These are phyloP conservation scores for Nyleta sp. DNA, from an alignment of 2,888 invertebrate species.

Conservation along the genomic window DNA sequence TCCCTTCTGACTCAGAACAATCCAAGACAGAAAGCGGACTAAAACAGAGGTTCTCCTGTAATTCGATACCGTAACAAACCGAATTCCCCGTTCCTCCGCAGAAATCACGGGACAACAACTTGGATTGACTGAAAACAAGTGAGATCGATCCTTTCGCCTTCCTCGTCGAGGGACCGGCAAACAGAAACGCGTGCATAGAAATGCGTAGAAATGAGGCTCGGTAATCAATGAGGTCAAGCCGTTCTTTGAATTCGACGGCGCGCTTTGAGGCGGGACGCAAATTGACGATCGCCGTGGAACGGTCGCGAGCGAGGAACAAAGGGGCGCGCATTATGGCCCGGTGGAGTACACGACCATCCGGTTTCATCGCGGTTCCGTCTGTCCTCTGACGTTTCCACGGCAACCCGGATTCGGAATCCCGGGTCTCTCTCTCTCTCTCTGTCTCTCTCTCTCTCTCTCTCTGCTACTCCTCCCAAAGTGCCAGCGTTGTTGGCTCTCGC, in stretches of 20 bases:
- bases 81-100: no score
- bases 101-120: no score
- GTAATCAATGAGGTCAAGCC: slow-evolving; percentile 54
- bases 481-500: slow-evolving; percentile 51
- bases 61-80: no score
- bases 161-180: no score
- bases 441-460: slow-evolving; percentile 9
- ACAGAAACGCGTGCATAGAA: slow-evolving; percentile 11
- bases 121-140: no score
- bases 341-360: slow-evolving; percentile 80
- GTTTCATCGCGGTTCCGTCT: slow-evolving; percentile 82
- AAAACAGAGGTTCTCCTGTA: no score
- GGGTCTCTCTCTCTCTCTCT: slow-evolving; percentile 36
- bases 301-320: slow-evolving; percentile 76
- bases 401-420: slow-evolving; percentile 80
- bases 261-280: slow-evolving; percentile 59
- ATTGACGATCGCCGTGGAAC: slow-evolving; percentile 69
- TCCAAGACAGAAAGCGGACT: no score
- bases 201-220: slow-evolving; percentile 45
- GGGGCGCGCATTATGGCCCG: slow-evolving; percentile 77
- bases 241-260: slow-evolving; percentile 66
- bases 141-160: no score
- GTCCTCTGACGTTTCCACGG: slow-evolving; percentile 83
- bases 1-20: no score
- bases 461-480: slow-evolving; percentile 65